Conservation (phyloP, 35 echinoderm and acorn worm species). For the Strongylocentrotus purpuratus region DNA sequence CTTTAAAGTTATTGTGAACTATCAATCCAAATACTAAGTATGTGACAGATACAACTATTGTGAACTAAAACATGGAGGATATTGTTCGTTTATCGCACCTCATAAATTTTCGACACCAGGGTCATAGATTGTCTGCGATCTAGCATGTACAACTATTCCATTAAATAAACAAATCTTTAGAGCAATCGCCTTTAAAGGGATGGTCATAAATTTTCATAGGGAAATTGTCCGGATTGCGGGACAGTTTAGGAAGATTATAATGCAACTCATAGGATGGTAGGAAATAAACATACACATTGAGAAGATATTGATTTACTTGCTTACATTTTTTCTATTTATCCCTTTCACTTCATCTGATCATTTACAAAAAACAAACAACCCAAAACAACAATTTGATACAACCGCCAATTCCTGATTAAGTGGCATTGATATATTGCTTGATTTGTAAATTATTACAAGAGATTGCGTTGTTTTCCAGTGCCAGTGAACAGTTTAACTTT, state of each 20-base stretch:
- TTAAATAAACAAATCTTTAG: constrained; percentile 1
- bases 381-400: too few relatives aligned
- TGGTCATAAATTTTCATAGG: background rate
- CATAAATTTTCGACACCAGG: background rate
- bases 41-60: background rate
- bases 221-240: too few relatives aligned
- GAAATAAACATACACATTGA: too few relatives aligned
- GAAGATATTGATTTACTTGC: too few relatives aligned
- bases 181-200: background rate
- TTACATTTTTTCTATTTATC: too few relatives aligned
- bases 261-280: too few relatives aligned
- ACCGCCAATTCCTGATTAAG: too few relatives aligned
- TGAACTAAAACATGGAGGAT: background rate
- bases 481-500: background rate
- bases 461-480: background rate
- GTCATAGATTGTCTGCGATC: background rate
- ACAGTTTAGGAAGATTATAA: too few relatives aligned
- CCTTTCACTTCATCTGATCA: too few relatives aligned
- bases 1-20: background rate
- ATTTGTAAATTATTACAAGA: background rate
- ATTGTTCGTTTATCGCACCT: background rate
- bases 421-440: too few relatives aligned
- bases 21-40: background rate
- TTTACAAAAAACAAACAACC: too few relatives aligned
- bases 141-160: background rate